Conservation (phyloP, 2,113 vertebrate species). For the Tiliqua scincoides region DNA sequence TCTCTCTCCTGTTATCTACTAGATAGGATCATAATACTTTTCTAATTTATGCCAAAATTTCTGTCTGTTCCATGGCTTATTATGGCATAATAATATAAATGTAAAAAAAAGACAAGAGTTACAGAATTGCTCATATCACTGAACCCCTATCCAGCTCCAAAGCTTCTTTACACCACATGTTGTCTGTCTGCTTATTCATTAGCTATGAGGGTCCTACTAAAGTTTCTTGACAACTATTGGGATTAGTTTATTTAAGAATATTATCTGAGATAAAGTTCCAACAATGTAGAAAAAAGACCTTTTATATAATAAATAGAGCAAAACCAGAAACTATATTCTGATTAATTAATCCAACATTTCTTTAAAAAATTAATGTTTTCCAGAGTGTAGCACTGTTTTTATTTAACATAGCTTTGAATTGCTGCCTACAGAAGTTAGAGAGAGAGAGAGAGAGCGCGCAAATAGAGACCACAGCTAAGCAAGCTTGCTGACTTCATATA, state of each 20-base stretch:
- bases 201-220: fast-evolving
- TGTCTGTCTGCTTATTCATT: background rate
- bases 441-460: background rate
- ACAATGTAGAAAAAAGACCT: background rate
- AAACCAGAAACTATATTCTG: slow-evolving; percentile 48
- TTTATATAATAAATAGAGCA: slow-evolving; percentile 21
- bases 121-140: too few relatives aligned
- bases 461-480: slow-evolving; percentile 75
- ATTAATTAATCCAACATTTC: slow-evolving; percentile 65
- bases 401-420: slow-evolving; percentile 73
- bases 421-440: slow-evolving; percentile 69
- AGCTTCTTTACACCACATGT: background rate
- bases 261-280: background rate
- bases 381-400: slow-evolving; percentile 72
- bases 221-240: background rate
- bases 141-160: background rate
- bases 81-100: too few relatives aligned
- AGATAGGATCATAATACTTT: background rate
- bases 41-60: background rate
- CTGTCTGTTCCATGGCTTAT: fast-evolving
- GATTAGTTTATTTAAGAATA: background rate
- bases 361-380: slow-evolving; percentile 64
- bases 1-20: background rate
- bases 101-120: background rate
- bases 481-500: slow-evolving; percentile 77